Evolutionary conservation across 2,113 vertebrate genomes (phyloP), one percentile per base, ranked within the genome.

Genomic region (Podarcis raffonei): DNA sequence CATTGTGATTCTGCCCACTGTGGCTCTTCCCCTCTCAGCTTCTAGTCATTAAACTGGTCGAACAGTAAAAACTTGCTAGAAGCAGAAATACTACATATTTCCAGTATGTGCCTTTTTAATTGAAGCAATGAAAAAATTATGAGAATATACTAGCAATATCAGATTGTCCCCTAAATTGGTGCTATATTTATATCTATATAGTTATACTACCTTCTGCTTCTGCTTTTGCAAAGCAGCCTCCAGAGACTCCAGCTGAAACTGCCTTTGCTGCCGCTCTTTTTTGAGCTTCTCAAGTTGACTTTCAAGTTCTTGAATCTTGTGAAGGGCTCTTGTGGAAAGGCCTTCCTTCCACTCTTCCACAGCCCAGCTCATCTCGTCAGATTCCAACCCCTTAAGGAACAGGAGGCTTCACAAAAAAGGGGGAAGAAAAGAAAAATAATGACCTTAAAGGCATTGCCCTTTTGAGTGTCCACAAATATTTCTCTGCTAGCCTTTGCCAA

Each of bases 271-370:
- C 79, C 96, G 96, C n/a, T 99, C 98, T 88, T 98, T 99, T 95
- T 98, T 98, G 77, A 98, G 94, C 84, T 98, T 99, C 89, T 98
- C 98, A 75, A 98, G 94, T 92, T 99, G 98, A 68, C 92, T 95
- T 90, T 99, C 98, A 79, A 99, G 97, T 95, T 99, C 98, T 66
- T 98, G 97, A 94, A 99, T 98, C 95, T 99, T 99, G 96, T 98
- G 98, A 82, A 99, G 97, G 85, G 97, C 98, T 94, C 97, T 97
- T 8, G 94, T 95, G 42, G 98, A 96, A 86, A 99, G 97, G 22
- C 98, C 98, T 96, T 99, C 98, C 92, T 99, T 99, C 98, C 98
- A 99, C 87, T 98, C 98, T 91, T 99, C 98, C 94, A 98, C 92
- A 22, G 95, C 98, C 98, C 98, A 99, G 93, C 98, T 99, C 98